These are phyloP conservation scores for Brachyptera putata DNA, from an alignment of 2,888 invertebrate genomes.

Conservation along the genomic window DNA sequence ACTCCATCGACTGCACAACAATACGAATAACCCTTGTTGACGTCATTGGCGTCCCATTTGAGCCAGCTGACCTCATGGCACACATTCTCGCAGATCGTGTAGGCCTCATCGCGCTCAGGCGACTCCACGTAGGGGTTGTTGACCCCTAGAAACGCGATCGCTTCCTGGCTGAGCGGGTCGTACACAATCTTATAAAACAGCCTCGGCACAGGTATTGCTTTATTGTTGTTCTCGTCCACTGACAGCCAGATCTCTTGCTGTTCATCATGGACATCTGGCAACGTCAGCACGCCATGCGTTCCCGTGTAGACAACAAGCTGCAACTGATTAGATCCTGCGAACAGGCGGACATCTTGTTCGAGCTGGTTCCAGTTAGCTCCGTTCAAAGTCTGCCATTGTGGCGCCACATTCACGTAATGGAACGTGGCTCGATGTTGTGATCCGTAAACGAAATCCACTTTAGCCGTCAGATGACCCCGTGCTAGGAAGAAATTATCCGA, in stretches of 20 bases:
- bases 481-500: constrained; percentile 44
- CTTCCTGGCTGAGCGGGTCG: constrained; percentile 49
- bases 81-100: constrained; percentile 53
- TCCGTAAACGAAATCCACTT: constrained; percentile 58
- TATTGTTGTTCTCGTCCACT: constrained; percentile 39
- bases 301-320: constrained; percentile 52
- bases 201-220: constrained; percentile 52
- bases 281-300: constrained; percentile 53
- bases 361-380: constrained; percentile 53
- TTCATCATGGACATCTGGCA: constrained; percentile 43
- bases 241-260: constrained; percentile 37
- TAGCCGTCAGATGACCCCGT: constrained; percentile 59
- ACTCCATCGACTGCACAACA: constrained; percentile 55
- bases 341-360: constrained; percentile 49
- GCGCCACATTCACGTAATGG: constrained; percentile 60
- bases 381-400: constrained; percentile 64
- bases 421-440: constrained; percentile 56
- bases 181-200: constrained; percentile 54
- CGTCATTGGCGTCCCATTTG: constrained; percentile 51
- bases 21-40: constrained; percentile 56
- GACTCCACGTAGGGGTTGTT: constrained; percentile 55
- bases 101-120: constrained; percentile 31
- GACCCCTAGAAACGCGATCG: constrained; percentile 57
- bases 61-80: constrained; percentile 49
- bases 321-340: constrained; percentile 40